Percentiles rank a stretch among this genome's conserved stretches.
Evolutionary conservation across 2,888 invertebrate genomes (phyloP).

Genomic region (Silvanus unidentatus): DNA sequence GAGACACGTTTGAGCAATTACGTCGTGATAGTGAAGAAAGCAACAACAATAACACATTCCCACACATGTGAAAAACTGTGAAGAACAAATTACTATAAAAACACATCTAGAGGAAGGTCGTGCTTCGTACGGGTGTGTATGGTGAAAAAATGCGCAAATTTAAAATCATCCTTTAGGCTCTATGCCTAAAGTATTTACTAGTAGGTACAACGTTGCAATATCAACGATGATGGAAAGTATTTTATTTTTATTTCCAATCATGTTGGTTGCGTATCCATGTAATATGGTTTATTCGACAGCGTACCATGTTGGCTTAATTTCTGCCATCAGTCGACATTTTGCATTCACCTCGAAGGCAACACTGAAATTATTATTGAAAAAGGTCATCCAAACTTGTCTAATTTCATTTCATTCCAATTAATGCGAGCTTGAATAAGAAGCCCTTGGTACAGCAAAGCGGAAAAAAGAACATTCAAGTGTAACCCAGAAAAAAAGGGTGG

Average conservation of each 20-base stretch:
- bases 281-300: conserved; percentile 32
- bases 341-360: conserved; percentile 27
- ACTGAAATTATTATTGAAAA: conserved; percentile 15
- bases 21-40: too few relatives aligned
- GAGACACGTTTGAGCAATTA: too few relatives aligned
- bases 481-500: too few relatives aligned
- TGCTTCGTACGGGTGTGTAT: too few relatives aligned
- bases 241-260: conserved; percentile 37
- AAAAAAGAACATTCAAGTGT: too few relatives aligned
- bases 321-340: conserved; percentile 32
- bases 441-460: too few relatives aligned
- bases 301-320: conserved; percentile 36
- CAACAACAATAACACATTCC: too few relatives aligned
- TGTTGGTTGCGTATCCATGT: conserved; percentile 30
- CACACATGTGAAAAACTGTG: too few relatives aligned
- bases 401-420: too few relatives aligned
- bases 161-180: conserved; percentile 19
- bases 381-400: conserved; percentile 12
- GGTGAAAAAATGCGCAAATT: conserved; percentile 20
- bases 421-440: too few relatives aligned
- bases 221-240: conserved; percentile 24
- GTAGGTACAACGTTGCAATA: conserved; percentile 22
- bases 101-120: too few relatives aligned
- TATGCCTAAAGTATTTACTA: too few relatives aligned
- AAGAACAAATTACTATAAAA: neutral